Percentiles rank a stretch among this genome's conserved stretches.
Evolutionary conservation across 2,113 vertebrate species (phyloP).

Genomic region (Manacus vitellinus): DNA sequence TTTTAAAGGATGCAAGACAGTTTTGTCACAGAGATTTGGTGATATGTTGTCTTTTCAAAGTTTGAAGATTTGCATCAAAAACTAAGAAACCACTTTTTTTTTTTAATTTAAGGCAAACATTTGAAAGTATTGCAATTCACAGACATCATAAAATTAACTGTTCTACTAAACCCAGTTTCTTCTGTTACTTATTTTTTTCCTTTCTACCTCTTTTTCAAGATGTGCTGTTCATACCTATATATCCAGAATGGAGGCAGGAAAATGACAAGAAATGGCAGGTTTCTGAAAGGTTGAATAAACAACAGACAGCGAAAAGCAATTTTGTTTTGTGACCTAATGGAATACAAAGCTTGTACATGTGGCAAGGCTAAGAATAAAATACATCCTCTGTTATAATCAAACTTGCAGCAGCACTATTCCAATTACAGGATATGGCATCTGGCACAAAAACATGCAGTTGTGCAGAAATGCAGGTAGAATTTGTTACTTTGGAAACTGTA

Average conservation of each 20-base stretch:
- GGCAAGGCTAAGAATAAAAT: not conserved
- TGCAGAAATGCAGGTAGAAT: not conserved
- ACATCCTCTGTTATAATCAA: not conserved
- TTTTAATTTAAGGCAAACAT: not conserved
- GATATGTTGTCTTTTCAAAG: not conserved
- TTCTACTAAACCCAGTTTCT: not conserved
- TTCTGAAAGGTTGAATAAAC: conserved; percentile 24
- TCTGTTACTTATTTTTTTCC: not conserved
- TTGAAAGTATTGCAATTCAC: not conserved
- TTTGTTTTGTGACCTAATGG: not conserved
- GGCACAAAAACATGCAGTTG: not conserved
- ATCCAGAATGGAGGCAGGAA: not conserved
- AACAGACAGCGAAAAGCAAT: conserved; percentile 27
- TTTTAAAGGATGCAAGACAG: not conserved
- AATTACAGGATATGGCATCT: not conserved
- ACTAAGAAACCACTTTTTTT: not conserved
- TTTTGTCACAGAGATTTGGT: not conserved
- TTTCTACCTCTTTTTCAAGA: not conserved
- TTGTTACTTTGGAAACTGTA: not conserved
- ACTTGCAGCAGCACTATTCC: not conserved
- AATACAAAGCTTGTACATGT: not conserved
- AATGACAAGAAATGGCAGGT: not conserved
- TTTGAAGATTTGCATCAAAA: not conserved
- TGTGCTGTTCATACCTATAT: not conserved
- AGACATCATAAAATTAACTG: not conserved